A percentile compares a stretch with the other conserved stretches of the same genome.
Conservation (phyloP, 2,113 vertebrate species). For the Apeltes quadracus region DNA sequence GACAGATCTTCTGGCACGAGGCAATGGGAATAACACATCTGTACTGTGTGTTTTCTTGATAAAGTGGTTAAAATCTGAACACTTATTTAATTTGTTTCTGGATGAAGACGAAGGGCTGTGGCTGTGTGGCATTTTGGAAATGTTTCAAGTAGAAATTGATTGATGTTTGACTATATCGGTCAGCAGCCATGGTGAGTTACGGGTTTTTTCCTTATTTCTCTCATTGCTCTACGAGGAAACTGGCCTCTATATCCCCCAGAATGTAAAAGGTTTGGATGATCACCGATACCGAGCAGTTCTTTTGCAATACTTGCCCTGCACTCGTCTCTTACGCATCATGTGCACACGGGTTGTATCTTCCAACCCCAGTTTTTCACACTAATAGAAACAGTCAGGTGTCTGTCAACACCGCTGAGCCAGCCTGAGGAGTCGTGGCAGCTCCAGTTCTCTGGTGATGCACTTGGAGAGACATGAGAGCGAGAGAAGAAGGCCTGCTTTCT, state of each 20-base stretch:
- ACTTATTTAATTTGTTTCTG: slow-evolving; percentile 83
- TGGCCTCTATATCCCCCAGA: slow-evolving; percentile 16
- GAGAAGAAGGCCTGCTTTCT: slow-evolving; percentile 75
- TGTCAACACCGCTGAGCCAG: slow-evolving; percentile 66
- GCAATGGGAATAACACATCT: slow-evolving; percentile 84
- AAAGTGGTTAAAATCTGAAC: slow-evolving; percentile 83
- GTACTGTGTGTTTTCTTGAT: slow-evolving; percentile 85
- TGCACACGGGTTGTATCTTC: slow-evolving; percentile 20
- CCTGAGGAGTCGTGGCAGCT: slow-evolving; percentile 56
- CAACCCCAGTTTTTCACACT: slow-evolving; percentile 40
- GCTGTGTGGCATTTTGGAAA: slow-evolving; percentile 81
- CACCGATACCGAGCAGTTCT: slow-evolving; percentile 22
- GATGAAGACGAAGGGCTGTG: slow-evolving; percentile 84
- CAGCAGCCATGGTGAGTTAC: slow-evolving; percentile 4
- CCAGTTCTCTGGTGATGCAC: slow-evolving; percentile 55
- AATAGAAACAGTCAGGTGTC: slow-evolving; percentile 70
- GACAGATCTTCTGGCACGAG: slow-evolving; percentile 80
- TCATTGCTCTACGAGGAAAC: slow-evolving; percentile 17
- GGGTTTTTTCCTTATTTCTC: slow-evolving; percentile 78
- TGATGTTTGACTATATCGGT: slow-evolving; percentile 74
- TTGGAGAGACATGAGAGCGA: slow-evolving; percentile 79
- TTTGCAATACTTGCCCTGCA: background rate
- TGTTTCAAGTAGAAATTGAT: slow-evolving; percentile 79
- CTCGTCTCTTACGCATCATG: background rate
- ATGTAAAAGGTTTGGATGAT: background rate